Evolutionary conservation across 2,888 invertebrate species (phyloP).

Genomic region (Rhagium mordax): DNA sequence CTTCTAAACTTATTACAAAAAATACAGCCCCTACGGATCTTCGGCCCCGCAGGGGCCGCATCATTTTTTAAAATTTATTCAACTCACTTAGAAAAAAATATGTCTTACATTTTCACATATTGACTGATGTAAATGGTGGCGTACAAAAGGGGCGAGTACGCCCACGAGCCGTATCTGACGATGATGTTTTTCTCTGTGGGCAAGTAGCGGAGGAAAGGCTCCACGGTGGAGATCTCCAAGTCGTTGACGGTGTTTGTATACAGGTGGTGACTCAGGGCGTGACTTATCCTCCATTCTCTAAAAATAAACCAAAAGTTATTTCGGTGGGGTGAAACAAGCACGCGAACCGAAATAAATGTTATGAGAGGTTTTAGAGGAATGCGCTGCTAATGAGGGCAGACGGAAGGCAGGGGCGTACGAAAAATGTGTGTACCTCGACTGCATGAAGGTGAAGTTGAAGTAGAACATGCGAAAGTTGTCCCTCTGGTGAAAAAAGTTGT

Average conservation of each 20-base stretch:
- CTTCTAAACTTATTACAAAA: too few species aligned
- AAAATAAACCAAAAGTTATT: constrained; percentile 57
- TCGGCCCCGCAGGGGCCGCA: too few species aligned
- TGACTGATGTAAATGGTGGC: constrained; percentile 38
- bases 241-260: constrained; percentile 85
- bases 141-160: constrained; percentile 68
- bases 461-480: constrained; percentile 86
- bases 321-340: constrained; percentile 1
- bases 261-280: constrained; percentile 85
- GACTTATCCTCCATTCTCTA: constrained; percentile 82
- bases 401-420: not conserved
- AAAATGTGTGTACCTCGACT: constrained; percentile 72
- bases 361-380: constrained; percentile 3
- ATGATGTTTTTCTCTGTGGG: constrained; percentile 74
- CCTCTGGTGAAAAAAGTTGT: constrained; percentile 84
- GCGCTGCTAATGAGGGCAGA: not conserved
- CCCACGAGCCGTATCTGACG: constrained; percentile 72
- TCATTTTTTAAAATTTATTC: too few species aligned
- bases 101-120: constrained; percentile 49
- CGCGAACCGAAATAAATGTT: not conserved
- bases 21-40: too few species aligned
- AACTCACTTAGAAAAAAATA: not conserved
- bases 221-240: constrained; percentile 78
- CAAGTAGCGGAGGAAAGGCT: constrained; percentile 78
- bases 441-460: constrained; percentile 80